Base-by-base conservation (phyloP, 2,888 invertebrate species). In the Thymelicus lineola region DNA sequence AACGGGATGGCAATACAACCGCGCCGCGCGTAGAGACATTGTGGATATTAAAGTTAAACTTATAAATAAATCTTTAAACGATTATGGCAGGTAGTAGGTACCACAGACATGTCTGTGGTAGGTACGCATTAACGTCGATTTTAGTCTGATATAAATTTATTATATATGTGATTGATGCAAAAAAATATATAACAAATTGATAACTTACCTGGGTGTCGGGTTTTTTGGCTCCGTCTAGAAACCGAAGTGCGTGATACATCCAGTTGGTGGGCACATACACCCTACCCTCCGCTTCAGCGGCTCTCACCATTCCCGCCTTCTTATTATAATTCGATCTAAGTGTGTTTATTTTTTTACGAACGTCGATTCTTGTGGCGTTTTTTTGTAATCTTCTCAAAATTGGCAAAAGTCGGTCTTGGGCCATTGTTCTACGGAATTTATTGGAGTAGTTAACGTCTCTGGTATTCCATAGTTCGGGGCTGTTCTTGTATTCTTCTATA, bases 311-410 rank as follows among this genome's bases (percentile, higher is more conserved):
- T 7, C 65, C 72, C 7, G 70, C 36, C 7, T 75, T 72, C 3
- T 75, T 72, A 14, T 73, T 65, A 28, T 72, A 76, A 57, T 76
- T 76, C 1, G 75, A 74, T 12, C 76, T 57, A 12, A 77, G 45
- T 4, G 74, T 72, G 38, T 75, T 75, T 20, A 77, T 75, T 60
- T 76, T 76, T 60, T 70, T 72, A 35, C 73, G 73, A 1, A 77
- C 73, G 15, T 75, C 74, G 1, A 71, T 59, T 35, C 74, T 59
- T 0, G 75, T 74, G 10, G 77, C 75, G 15, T 66, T n/a, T 0
- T 53, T 57, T 38, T 72, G 72, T 12, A 70, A 55, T 35, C 62
- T 63, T 28, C 45, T 71, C 28, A 71, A 71, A 36, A 75, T 71
- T 9, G 48, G 35, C 36, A 74, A 46, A 1, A 76, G 57, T 15